phyloP scores from a whole-genome alignment of 2,797 vertebrate species.

The Numenius phaeopus region DNA sequence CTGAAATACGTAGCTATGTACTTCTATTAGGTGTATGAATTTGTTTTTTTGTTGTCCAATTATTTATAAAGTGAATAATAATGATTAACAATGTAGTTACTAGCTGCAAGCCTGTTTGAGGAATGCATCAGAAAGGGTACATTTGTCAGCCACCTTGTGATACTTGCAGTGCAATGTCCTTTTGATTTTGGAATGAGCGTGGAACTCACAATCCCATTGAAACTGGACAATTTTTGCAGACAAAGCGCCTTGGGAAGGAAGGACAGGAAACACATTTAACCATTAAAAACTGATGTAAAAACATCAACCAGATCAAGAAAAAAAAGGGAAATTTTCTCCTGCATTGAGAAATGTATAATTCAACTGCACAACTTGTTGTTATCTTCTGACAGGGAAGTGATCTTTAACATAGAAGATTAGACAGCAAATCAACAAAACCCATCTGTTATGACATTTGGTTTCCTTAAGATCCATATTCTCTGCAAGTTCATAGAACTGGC shows the following conservation, averaged over 20 bases:
- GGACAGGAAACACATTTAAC: constrained; percentile 18
- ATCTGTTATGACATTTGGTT: constrained; percentile 65
- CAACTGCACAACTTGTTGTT: constrained; percentile 30
- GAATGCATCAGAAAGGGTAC: neutral
- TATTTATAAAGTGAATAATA: neutral
- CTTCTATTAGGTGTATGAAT: neutral
- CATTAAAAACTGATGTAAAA: neutral
- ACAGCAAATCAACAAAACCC: constrained; percentile 24
- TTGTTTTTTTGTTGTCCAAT: neutral
- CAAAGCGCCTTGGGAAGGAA: constrained; percentile 12
- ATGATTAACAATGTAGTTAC: neutral
- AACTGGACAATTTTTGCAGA: neutral
- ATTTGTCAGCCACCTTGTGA: neutral
- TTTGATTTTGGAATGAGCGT: neutral
- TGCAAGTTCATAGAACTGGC: constrained; percentile 12
- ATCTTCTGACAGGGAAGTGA: constrained; percentile 35
- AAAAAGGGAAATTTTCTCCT: neutral
- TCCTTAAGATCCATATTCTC: constrained; percentile 18
- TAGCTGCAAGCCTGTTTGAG: neutral
- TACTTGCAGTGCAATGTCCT: neutral
- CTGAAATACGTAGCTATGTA: neutral
- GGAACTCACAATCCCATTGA: neutral
- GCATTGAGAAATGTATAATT: neutral
- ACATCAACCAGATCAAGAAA: constrained; percentile 17
- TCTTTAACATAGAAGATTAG: constrained; percentile 50